These are phyloP conservation scores for Acanthopagrus latus DNA, from an alignment of 2,797 vertebrate genomes.

Conservation along the genomic window DNA sequence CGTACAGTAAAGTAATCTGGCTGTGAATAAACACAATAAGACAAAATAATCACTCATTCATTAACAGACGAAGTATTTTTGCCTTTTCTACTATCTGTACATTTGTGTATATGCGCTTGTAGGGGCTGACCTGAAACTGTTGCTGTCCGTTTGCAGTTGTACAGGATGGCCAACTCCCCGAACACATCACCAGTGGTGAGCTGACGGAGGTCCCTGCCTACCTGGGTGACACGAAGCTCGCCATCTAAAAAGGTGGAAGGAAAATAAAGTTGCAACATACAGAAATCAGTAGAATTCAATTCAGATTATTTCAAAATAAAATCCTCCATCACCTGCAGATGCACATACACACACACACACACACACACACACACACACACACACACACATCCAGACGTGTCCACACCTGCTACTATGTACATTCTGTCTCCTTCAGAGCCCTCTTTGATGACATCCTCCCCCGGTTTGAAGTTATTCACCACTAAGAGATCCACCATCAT, in stretches of 20 bases:
- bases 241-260: slow-evolving; percentile 73
- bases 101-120: not conserved
- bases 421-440: slow-evolving; percentile 87
- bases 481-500: slow-evolving; percentile 86
- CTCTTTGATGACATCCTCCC: slow-evolving; percentile 83
- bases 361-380: not conserved
- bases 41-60: no score
- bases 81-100: not conserved
- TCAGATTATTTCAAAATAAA: not conserved
- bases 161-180: slow-evolving; percentile 88
- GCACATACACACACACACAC: not conserved
- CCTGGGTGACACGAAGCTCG: slow-evolving; percentile 85
- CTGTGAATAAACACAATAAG: no score
- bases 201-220: slow-evolving; percentile 78
- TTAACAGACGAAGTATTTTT: no score
- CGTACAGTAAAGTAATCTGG: no score
- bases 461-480: slow-evolving; percentile 54
- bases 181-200: slow-evolving; percentile 86
- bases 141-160: slow-evolving; percentile 89
- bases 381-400: slow-evolving; percentile 1
- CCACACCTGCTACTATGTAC: slow-evolving; percentile 88
- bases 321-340: not conserved
- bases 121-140: slow-evolving; percentile 85
- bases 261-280: not conserved
- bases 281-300: not conserved